A percentile compares a stretch with the other conserved stretches of the same genome.
These are phyloP conservation scores for Saccostrea cuccullata DNA, from an alignment of 1,140 invertebrate species.

Conservation along the genomic window DNA sequence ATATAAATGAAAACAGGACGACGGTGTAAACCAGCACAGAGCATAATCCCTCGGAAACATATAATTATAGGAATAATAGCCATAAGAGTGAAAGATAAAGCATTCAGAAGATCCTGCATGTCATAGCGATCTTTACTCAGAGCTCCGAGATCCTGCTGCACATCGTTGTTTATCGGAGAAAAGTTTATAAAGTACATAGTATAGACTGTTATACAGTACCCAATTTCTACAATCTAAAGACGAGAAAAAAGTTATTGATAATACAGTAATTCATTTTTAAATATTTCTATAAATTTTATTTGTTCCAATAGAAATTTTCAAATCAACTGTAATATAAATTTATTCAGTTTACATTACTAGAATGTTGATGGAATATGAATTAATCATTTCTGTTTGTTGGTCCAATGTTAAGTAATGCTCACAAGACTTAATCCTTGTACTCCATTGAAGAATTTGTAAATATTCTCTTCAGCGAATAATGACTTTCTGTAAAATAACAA, in stretches of 20 bases:
- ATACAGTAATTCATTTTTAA: not conserved
- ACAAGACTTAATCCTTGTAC: not conserved
- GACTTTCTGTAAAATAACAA: not conserved
- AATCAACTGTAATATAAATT: not conserved
- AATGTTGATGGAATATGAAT: not conserved
- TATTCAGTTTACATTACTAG: not conserved
- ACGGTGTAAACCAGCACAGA: not conserved
- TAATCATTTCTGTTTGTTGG: not conserved
- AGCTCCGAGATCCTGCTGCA: not conserved
- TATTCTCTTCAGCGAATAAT: not conserved
- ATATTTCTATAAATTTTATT: not conserved
- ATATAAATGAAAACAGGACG: conserved; percentile 12
- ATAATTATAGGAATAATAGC: not conserved
- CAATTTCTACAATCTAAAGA: not conserved
- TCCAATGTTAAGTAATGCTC: not conserved
- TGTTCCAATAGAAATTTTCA: not conserved
- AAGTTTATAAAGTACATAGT: not conserved
- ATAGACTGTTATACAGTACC: not conserved
- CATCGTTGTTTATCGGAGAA: not conserved
- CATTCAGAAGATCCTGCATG: conserved; percentile 3
- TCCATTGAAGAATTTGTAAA: not conserved
- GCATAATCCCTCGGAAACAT: not conserved
- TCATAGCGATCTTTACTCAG: not conserved
- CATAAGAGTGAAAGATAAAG: not conserved
- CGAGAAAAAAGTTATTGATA: not conserved